phyloP scores from a whole-genome alignment of 2,113 vertebrate species.

The Rhabdomys dilectus region DNA sequence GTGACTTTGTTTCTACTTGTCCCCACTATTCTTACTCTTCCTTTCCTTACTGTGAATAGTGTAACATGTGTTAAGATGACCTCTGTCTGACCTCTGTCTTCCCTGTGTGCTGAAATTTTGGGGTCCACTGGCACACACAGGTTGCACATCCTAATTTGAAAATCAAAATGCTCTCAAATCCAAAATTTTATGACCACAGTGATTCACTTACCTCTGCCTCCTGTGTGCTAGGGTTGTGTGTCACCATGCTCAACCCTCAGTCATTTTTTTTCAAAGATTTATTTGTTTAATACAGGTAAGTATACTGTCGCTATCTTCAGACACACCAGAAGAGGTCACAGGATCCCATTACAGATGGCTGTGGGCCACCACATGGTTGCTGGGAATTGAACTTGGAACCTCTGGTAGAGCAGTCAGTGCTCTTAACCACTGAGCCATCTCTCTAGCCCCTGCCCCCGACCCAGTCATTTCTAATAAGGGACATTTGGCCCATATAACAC shows the following conservation, averaged over 20 bases:
- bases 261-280: too few species aligned
- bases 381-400: too few species aligned
- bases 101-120: background rate
- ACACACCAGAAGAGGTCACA: too few species aligned
- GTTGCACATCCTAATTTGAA: background rate
- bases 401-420: too few species aligned
- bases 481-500: background rate
- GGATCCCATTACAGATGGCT: too few species aligned
- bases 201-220: background rate
- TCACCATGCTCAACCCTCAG: background rate
- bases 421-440: too few species aligned
- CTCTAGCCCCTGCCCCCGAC: too few species aligned
- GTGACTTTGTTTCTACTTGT: background rate
- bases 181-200: background rate
- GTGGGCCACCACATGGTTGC: too few species aligned
- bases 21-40: background rate
- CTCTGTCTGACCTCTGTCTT: background rate
- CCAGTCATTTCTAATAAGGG: background rate
- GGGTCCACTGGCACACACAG: background rate
- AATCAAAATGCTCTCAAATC: background rate
- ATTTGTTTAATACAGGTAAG: too few species aligned
- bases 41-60: background rate
- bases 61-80: background rate
- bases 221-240: background rate
- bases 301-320: too few species aligned